These are phyloP conservation scores for Spodoptera litura DNA, from an alignment of 1,140 invertebrate species.

Conservation along the genomic window DNA sequence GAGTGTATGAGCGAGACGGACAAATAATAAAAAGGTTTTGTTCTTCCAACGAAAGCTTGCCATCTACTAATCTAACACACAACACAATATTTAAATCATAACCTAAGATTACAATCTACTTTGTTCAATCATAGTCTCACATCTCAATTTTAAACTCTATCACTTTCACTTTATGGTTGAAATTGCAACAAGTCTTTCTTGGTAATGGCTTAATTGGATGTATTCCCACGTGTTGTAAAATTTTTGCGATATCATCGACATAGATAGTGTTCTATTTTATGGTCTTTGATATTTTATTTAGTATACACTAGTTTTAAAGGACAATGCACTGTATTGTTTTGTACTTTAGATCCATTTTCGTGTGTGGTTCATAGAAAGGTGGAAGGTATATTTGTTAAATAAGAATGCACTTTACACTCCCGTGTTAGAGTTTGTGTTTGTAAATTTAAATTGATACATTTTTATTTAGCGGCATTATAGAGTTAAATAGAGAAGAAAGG, in stretches of 20 bases:
- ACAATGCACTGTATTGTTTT: not conserved
- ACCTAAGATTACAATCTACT: slow-evolving; percentile 16
- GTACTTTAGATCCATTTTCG: not conserved
- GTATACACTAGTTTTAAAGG: not conserved
- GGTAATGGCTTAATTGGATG: slow-evolving; percentile 42
- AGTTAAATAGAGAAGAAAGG: too few relatives aligned
- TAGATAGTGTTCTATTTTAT: slow-evolving; percentile 22
- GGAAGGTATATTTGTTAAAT: too few relatives aligned
- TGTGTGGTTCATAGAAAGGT: too few relatives aligned
- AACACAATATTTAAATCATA: slow-evolving; percentile 31
- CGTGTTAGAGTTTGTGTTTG: too few relatives aligned
- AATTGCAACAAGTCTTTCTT: slow-evolving; percentile 17
- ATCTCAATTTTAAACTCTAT: slow-evolving; percentile 10
- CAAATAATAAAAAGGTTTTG: too few relatives aligned
- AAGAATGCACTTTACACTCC: too few relatives aligned
- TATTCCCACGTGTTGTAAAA: slow-evolving; percentile 45
- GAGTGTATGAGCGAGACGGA: too few relatives aligned
- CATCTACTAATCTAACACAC: not conserved
- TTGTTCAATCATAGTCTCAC: slow-evolving; percentile 16
- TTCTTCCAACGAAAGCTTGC: not conserved
- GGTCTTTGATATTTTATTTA: slow-evolving; percentile 24
- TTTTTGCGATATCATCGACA: slow-evolving; percentile 34
- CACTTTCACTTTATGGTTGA: not conserved
- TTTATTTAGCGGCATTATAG: too few relatives aligned
- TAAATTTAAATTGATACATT: too few relatives aligned